Evolutionary conservation across 2,113 vertebrate genomes (phyloP).

Genomic region (Hoplias malabaricus): DNA sequence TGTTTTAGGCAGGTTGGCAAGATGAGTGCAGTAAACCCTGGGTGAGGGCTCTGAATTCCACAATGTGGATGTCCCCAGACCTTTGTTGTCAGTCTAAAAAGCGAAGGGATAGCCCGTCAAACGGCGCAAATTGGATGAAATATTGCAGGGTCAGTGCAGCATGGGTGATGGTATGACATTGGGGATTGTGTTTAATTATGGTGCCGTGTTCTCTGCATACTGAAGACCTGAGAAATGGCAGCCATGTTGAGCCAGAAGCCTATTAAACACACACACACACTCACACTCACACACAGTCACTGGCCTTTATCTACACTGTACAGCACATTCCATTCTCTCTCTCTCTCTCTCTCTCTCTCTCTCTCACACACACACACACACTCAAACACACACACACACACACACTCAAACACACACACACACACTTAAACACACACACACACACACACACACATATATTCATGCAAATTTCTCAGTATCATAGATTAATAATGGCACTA

Average conservation of each 20-base stretch:
- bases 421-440: background rate
- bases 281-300: background rate
- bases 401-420: background rate
- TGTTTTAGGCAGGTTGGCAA: too few species aligned
- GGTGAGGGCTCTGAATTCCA: background rate
- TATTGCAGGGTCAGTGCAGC: conserved; percentile 43
- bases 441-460: background rate
- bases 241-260: conserved; percentile 2
- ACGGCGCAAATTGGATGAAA: conserved; percentile 47
- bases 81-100: conserved; percentile 14
- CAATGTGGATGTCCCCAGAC: conserved; percentile 4
- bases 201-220: conserved; percentile 44
- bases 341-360: too few species aligned
- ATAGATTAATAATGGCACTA: background rate
- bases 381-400: background rate
- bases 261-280: background rate
- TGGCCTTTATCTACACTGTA: background rate
- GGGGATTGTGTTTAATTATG: conserved; percentile 49
- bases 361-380: background rate
- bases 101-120: conserved; percentile 29
- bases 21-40: background rate
- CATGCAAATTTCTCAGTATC: background rate
- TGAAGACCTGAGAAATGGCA: conserved; percentile 32
- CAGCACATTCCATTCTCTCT: background rate
- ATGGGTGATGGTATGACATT: conserved; percentile 34